These are phyloP conservation scores for Trogon surrucura DNA, from an alignment of 2,113 vertebrate genomes.

Conservation along the genomic window DNA sequence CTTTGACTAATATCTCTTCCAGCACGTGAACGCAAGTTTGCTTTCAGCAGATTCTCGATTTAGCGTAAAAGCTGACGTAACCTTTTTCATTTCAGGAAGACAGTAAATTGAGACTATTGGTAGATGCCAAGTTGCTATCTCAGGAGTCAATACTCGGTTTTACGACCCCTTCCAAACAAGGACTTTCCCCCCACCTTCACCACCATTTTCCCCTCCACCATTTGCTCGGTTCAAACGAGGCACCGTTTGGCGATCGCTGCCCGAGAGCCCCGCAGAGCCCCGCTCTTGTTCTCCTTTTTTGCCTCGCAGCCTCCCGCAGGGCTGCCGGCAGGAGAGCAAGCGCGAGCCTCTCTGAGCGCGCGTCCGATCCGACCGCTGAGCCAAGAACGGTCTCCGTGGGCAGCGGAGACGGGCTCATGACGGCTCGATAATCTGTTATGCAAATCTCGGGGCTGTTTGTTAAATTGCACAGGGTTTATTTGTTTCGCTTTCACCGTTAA, in stretches of 20 bases:
- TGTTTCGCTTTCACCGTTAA: slow-evolving; percentile 53
- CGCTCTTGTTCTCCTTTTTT: not conserved
- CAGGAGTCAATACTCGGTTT: slow-evolving; percentile 16
- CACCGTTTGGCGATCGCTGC: not conserved
- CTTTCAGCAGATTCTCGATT: slow-evolving; percentile 46
- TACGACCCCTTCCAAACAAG: not conserved
- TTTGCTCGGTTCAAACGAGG: slow-evolving; percentile 14
- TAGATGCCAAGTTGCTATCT: slow-evolving; percentile 32
- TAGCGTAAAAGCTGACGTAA: slow-evolving; percentile 36
- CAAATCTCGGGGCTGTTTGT: slow-evolving; percentile 34
- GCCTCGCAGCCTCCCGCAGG: not conserved
- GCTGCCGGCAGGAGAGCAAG: not conserved
- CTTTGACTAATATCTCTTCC: slow-evolving; percentile 59
- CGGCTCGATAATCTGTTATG: not conserved
- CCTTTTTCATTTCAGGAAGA: slow-evolving; percentile 59
- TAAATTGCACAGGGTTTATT: slow-evolving; percentile 51
- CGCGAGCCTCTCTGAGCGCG: not conserved
- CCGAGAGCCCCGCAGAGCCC: not conserved
- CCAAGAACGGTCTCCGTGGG: not conserved
- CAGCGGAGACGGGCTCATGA: slow-evolving; percentile 19
- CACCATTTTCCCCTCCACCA: slow-evolving; percentile 7
- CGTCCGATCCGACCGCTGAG: slow-evolving; percentile 29
- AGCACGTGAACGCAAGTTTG: slow-evolving; percentile 40
- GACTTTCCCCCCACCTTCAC: not conserved
- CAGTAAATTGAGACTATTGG: slow-evolving; percentile 55